These are phyloP conservation scores for Gymnorhina tibicen DNA, from an alignment of 2,113 vertebrate genomes.

Conservation along the genomic window DNA sequence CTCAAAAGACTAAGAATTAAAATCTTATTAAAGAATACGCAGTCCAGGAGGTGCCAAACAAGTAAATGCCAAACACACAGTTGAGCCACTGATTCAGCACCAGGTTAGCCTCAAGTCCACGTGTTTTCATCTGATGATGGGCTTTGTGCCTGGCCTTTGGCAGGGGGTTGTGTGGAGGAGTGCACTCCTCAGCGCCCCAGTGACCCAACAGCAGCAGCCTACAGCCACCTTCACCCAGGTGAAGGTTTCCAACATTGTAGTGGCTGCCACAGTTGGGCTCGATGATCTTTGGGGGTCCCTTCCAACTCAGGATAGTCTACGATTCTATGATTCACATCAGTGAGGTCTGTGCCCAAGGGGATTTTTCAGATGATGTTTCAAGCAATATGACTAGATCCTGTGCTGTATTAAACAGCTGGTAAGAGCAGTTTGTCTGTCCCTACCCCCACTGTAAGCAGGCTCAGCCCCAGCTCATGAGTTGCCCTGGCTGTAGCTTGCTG, in stretches of 20 bases:
- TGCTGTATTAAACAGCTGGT: neutral
- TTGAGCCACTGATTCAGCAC: neutral
- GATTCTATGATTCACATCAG: neutral
- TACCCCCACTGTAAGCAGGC: neutral
- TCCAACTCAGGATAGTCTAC: neutral
- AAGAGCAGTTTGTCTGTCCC: neutral
- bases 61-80: neutral
- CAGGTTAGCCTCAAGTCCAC: neutral
- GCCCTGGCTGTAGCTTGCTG: neutral
- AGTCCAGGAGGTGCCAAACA: neutral
- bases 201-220: accelerated
- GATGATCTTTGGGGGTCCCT: neutral
- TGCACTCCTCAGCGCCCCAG: neutral
- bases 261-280: neutral
- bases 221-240: neutral
- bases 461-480: neutral
- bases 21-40: neutral
- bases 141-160: neutral
- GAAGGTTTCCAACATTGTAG: accelerated
- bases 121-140: neutral
- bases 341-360: neutral
- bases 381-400: neutral
- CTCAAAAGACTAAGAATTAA: neutral
- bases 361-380: neutral
- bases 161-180: neutral